A percentile compares a stretch with the other conserved stretches of the same genome.
phyloP scores from a whole-genome alignment of 2,888 invertebrate species.

The Esperia sulphurella region DNA sequence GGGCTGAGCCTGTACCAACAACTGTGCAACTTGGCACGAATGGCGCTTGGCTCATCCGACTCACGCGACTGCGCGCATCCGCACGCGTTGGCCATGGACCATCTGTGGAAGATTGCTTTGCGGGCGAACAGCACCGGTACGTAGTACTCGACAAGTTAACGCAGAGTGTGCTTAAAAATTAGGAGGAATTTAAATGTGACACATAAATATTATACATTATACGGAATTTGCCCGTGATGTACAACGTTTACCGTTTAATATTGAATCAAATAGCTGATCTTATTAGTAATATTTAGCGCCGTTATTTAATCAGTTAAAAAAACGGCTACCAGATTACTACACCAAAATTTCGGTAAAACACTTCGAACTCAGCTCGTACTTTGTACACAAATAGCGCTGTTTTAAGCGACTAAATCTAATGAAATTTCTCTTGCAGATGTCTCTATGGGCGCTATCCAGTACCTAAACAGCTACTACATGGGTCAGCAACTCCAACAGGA shows the following conservation, averaged over 20 bases:
- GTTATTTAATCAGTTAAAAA: no score
- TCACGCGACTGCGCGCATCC: slow-evolving; percentile 63
- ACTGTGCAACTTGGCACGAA: slow-evolving; percentile 90
- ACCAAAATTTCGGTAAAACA: no score
- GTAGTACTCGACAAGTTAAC: neutral
- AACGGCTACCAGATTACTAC: no score
- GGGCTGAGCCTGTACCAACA: slow-evolving; percentile 95
- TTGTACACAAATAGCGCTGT: no score
- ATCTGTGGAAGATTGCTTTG: slow-evolving; percentile 95
- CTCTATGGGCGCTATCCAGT: slow-evolving; percentile 96
- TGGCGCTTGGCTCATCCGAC: slow-evolving; percentile 86
- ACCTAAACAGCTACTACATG: slow-evolving; percentile 96
- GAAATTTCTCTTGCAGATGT: slow-evolving; percentile 80
- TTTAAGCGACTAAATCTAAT: no score
- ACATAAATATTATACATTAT: no score
- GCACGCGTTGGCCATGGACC: slow-evolving; percentile 91
- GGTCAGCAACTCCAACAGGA: slow-evolving; percentile 94
- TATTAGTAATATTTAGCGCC: no score
- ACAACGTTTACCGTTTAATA: no score
- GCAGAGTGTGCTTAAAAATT: neutral
- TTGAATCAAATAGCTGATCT: no score
- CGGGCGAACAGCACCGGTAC: slow-evolving; percentile 90
- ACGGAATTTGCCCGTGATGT: no score
- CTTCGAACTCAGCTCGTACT: no score
- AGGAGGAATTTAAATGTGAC: no score